Base-by-base conservation (phyloP, 2,888 invertebrate genomes). In the Cetonia aurata region DNA sequence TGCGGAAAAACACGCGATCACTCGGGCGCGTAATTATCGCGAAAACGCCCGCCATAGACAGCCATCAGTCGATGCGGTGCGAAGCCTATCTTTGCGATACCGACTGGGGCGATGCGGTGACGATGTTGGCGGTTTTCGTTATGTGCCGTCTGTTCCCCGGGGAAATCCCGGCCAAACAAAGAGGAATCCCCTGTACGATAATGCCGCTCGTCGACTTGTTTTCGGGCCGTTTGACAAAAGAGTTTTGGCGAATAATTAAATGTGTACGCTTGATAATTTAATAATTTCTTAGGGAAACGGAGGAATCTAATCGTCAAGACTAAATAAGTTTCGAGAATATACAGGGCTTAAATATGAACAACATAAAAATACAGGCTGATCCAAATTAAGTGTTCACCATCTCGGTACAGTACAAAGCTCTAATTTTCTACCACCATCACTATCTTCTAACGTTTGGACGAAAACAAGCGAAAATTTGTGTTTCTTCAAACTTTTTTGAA, bases 1-100 rank as follows among this genome's bases (percentile, higher is more conserved):
- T 46, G 62, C 55, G 55, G 55, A 50, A 65, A 65, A 65, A 48
- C 62, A 65, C 42, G 69, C 62, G 55, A 62, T 46, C 53, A 59
- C 41, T 57, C 41, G 68, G 37, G 37, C 53, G 60, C 37, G 59
- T 65, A 65, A 65, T 65, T 65, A 65, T 50, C 17, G 62, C 50
- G 46, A 65, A 62, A 50, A 50, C 33, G 12, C 31, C 15, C 48
- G 13, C 48, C 3, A 57, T 10, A 37, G 37, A 37, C 37, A 37
- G 37, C 8, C 37, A n/a, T n/a, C n/a, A 57, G 31, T 19, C 17
- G 44, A 13, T 31, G 55, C 13, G 55, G 12, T 33, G 57, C 17
- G 19, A 10, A 57, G 57, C 42, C n/a, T 42, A 57, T 57, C 57
- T 57, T 57, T 17, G n/a, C 57, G 42, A 57, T 42, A 37, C 37